Base-by-base conservation (phyloP, 1,140 invertebrate species). In the Solen grandis region DNA sequence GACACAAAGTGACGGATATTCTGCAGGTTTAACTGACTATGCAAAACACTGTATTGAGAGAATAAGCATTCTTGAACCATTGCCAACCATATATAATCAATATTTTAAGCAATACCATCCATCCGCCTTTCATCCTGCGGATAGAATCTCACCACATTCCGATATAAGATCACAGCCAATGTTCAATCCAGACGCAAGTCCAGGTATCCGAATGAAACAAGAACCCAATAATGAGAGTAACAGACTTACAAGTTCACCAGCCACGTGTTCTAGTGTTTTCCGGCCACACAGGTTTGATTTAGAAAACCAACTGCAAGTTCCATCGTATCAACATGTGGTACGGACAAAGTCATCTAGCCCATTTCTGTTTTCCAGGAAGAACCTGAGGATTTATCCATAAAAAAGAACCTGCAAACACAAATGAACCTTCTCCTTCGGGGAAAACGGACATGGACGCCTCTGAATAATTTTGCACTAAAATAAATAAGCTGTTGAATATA, bases 341-440 rank as follows among this genome's bases (percentile, higher is more conserved):
- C 60, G 36, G 70, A 46, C 70, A 55, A 60, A 46, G 4, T 54
- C 55, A 35, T 60, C 22, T 46, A 41, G 14, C 72, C 59, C n/a
- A 46, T 19, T 52, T 35, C 8, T 13, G 60, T 38, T 27, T 10
- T 33, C 0, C 72, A 75, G 22, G n/a, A 31, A 29, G 72, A 75
- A 33, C 72, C 72, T n/a, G 59, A 75, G 29, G 72, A 75, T 52
- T 60, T 75, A 35, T 63, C 72, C 13, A 65, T 52, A 52, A 70
- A 29, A 13, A 55, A n/a, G n/a, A n/a, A n/a, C n/a, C n/a, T n/a
- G n/a, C n/a, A n/a, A n/a, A n/a, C n/a, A n/a, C n/a, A n/a, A n/a
- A n/a, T n/a, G n/a, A n/a, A n/a, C n/a, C n/a, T n/a, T n/a, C n/a
- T n/a, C n/a, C n/a, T n/a, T n/a, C n/a, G n/a, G n/a, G n/a, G n/a